Conservation (phyloP, 2,113 vertebrate genomes). For the Dissostichus mawsoni region DNA sequence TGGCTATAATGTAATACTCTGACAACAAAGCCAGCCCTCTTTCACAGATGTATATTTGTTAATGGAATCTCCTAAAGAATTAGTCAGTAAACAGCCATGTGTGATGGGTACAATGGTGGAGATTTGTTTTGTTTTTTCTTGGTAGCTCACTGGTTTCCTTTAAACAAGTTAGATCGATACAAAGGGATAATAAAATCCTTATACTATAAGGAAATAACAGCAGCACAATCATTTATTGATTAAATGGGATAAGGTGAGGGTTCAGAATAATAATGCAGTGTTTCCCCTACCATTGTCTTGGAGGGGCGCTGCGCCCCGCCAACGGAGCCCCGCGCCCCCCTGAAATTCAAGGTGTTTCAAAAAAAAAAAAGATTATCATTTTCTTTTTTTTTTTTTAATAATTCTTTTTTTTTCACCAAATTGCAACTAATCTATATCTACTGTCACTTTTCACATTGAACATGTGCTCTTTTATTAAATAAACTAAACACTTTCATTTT, state of each 20-base stretch:
- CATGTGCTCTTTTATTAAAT: too few species aligned
- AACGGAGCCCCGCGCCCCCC: too few species aligned
- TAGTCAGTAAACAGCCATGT: slow-evolving; percentile 44
- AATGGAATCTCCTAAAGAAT: slow-evolving; percentile 50
- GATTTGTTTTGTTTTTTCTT: slow-evolving; percentile 14
- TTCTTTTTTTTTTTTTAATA: too few species aligned
- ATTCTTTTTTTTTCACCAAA: too few species aligned
- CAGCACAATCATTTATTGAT: slow-evolving; percentile 11
- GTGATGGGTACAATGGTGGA: slow-evolving; percentile 35
- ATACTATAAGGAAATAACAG: slow-evolving; percentile 11
- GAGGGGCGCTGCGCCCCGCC: too few species aligned
- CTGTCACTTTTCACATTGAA: too few species aligned
- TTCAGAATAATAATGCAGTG: background rate
- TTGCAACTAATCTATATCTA: too few species aligned
- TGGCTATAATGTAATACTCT: slow-evolving; percentile 74
- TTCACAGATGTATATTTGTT: slow-evolving; percentile 60
- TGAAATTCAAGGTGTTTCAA: too few species aligned
- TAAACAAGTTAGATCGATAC: slow-evolving; percentile 24
- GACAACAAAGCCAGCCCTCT: slow-evolving; percentile 64
- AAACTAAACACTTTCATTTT: too few species aligned
- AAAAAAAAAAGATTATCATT: too few species aligned
- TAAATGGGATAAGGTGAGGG: slow-evolving; percentile 8
- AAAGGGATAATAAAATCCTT: background rate
- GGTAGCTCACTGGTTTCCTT: slow-evolving; percentile 47
- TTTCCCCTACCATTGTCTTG: too few species aligned